phyloP scores from a whole-genome alignment of 2,797 vertebrate species.

The Zalophus californianus region DNA sequence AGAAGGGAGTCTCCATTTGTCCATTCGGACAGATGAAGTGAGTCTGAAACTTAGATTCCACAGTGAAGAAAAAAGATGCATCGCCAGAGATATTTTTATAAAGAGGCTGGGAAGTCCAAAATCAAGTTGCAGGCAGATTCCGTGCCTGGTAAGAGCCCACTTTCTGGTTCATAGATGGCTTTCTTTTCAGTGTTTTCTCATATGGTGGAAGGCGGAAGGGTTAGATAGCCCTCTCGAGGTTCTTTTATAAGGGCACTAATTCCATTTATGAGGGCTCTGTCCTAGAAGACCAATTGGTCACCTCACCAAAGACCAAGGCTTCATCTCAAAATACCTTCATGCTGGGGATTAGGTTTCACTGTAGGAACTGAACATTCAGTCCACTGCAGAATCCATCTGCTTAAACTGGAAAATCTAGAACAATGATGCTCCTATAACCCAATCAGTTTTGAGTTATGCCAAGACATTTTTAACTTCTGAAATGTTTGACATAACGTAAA shows the following conservation, averaged over 20 bases:
- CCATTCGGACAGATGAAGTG: not conserved
- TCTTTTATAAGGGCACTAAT: not conserved
- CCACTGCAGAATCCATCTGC: not conserved
- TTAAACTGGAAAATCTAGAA: conserved; percentile 5
- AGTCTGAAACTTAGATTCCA: not conserved
- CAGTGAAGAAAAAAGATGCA: not conserved
- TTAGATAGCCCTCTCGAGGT: too few species aligned
- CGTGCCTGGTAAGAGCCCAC: not conserved
- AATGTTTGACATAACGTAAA: not conserved
- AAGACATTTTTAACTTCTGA: not conserved
- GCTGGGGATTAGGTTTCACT: not conserved
- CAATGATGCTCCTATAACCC: not conserved
- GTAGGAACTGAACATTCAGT: not conserved
- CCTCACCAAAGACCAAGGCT: not conserved
- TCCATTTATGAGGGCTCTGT: not conserved
- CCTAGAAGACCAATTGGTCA: not conserved
- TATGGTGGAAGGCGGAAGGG: too few species aligned
- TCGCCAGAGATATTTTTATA: not conserved
- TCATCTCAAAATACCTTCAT: not conserved
- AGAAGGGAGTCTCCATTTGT: not conserved
- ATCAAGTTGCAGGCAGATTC: not conserved
- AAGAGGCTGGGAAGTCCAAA: not conserved
- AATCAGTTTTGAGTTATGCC: not conserved
- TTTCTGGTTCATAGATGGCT: not conserved
- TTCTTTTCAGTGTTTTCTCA: not conserved